A percentile compares a stretch with the other conserved stretches of the same genome.
Evolutionary conservation across 2,888 invertebrate species (phyloP).

Genomic region (Harpagoxenus sublaevis): DNA sequence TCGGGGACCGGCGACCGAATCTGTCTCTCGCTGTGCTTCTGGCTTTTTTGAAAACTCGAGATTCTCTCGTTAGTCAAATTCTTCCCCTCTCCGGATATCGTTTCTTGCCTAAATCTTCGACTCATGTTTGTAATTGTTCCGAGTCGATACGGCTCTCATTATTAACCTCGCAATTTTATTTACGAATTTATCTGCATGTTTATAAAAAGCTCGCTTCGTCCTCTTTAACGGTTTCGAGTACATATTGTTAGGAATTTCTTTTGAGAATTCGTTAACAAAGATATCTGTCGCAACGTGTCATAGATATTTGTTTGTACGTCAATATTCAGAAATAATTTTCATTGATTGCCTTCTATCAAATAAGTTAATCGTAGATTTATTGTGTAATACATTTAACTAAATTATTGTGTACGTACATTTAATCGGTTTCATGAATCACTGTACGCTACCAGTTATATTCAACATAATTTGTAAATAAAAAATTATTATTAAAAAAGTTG

Average conservation of each 20-base stretch:
- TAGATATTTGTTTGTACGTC: background rate
- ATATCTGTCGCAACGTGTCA: background rate
- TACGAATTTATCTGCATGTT: too few species aligned
- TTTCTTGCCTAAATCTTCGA: too few species aligned
- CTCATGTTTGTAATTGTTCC: too few species aligned
- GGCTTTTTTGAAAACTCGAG: too few species aligned
- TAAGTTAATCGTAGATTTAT: background rate
- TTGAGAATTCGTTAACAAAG: background rate
- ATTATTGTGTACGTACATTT: background rate
- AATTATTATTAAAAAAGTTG: background rate
- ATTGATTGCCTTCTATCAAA: background rate
- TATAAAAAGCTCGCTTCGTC: too few species aligned
- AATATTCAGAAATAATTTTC: background rate
- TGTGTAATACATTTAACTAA: background rate
- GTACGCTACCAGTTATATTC: background rate
- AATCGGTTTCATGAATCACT: background rate
- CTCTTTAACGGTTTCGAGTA: too few species aligned
- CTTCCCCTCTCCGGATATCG: too few species aligned
- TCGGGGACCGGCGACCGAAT: too few species aligned
- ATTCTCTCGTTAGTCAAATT: too few species aligned
- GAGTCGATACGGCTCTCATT: too few species aligned
- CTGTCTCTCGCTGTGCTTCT: too few species aligned
- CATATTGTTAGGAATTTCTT: background rate
- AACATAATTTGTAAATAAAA: background rate
- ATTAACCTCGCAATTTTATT: too few species aligned